Base-by-base conservation (phyloP, 2,888 invertebrate species). In the Campaea margaritaria region DNA sequence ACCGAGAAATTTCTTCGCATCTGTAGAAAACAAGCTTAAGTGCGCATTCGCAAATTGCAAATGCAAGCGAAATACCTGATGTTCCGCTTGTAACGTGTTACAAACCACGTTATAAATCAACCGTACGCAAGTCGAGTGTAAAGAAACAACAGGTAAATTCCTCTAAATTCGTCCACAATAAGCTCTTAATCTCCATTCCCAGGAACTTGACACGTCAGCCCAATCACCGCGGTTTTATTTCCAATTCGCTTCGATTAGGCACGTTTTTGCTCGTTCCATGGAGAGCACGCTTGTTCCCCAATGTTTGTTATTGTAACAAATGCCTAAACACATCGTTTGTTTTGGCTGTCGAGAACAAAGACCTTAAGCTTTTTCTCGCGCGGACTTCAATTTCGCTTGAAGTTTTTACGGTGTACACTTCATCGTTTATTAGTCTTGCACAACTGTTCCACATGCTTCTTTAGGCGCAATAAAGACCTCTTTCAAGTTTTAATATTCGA, bases 341-440 rank as follows among this genome's bases (percentile, higher is more conserved):
- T 91, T 91, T 90, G 91, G 86, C 90, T 89, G 78, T 76, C 62
- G 74, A 85, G 87, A 90, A 91, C 90, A 91, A 91, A 89, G 89
- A 84, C 78, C 78, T 84, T 78, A 76, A 56, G 76, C 72, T 82
- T 81, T 84, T 82, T 78, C 81, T 78, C 79, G 74, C 72, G 70
- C 69, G 69, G 67, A 79, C 75, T 81, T 81, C 78, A 75, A 79
- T 77, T 78, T 76, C 71, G 78, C 83, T 85, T 81, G 78, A 85
- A 86, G 82, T 86, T 88, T 86, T 86, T 84, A 86, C 74, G 75
- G 77, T 72, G 80, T 75, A 70, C 72, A 69, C 76, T 72, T 69
- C 67, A 72, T 74, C 66, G 76, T 82, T 79, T 81, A 79, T 81
- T 73, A 73, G 72, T 78, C 68, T 77, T 73, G 71, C 73, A 78